Evolutionary conservation across 2,113 vertebrate genomes (phyloP), one percentile per base, ranked within the genome.

Genomic region (Setophaga coronata): DNA sequence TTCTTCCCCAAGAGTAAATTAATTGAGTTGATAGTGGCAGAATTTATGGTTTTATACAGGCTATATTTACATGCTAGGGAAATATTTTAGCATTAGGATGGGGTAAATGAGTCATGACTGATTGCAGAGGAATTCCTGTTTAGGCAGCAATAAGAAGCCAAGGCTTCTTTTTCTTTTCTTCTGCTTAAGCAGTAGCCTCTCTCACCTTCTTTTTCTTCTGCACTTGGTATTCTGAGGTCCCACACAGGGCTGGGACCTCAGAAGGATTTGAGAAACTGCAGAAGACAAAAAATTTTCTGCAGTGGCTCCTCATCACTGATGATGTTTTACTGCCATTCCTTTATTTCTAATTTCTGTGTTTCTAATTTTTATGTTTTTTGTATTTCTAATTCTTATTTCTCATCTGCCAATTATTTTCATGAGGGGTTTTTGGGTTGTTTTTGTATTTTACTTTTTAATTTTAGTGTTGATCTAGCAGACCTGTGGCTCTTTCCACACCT

Each of bases 1-100:
- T 96, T 95, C 82, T 90, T 83, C 71, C 78, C 74, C 0, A 0
- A 73, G 33, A 47, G 58, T 77, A 92, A 90, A 86, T 88, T 80
- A 94, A 90, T 86, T 70, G 42, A 86, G 87, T 90, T 83, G 79
- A 83, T 95, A 86, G 76, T 43, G 51, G 54, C 51, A 93, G 58
- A 93, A 86, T 81, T 77, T 86, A 61, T 38, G 65, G 86, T 66
- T 89, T 90, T 70, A 51, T 66, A 36, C 25, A 50, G 47, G 47
- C 24, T 95, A 58, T 31, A 17, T 77, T 60, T 45, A 65, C 24
- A 33, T 50, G 23, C 36, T 65, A 56, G 34, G 21, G 87, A 89
- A 94, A 87, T 82, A 89, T 67, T 79, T 87, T 69, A 76, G 28
- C 16, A 57, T 87, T 82, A 54, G 78, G 43, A 54, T 54, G 33